Percentiles rank a stretch among this genome's conserved stretches.
phyloP scores from a whole-genome alignment of 2,797 vertebrate species.

The Moxostoma hubbsi region DNA sequence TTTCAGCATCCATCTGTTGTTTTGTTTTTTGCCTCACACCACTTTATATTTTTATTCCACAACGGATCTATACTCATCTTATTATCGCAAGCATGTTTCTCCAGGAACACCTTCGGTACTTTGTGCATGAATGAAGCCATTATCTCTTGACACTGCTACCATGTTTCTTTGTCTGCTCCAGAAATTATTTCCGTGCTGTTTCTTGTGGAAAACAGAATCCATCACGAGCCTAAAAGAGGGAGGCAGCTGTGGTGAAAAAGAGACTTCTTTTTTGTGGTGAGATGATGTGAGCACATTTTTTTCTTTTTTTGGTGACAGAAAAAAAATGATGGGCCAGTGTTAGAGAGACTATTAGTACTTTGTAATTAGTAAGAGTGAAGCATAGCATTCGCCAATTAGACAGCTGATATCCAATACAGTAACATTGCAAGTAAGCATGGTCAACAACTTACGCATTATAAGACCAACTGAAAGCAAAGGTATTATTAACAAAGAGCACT shows the following conservation, averaged over 20 bases:
- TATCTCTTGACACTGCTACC: conserved; percentile 1
- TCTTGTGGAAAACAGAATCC: conserved; percentile 15
- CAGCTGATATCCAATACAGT: conserved; percentile 50
- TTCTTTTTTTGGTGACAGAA: conserved; percentile 20
- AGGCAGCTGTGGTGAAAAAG: not conserved
- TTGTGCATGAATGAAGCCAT: not conserved
- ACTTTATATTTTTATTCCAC: not conserved
- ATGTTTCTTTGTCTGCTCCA: conserved; percentile 16
- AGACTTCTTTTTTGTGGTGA: not conserved
- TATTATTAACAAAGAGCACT: conserved; percentile 7
- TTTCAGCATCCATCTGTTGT: not conserved
- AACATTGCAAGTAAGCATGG: conserved; percentile 40
- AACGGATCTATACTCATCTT: not conserved
- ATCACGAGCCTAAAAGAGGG: conserved; percentile 6
- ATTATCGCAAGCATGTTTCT: not conserved
- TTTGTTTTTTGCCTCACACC: not conserved
- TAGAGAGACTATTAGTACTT: conserved; percentile 52
- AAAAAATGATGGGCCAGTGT: conserved; percentile 25
- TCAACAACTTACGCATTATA: conserved; percentile 43
- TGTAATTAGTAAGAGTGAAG: conserved; percentile 58
- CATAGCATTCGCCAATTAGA: conserved; percentile 46
- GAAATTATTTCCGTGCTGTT: conserved; percentile 20
- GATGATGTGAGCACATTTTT: conserved; percentile 24
- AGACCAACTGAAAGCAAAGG: conserved; percentile 14
- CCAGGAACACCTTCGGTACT: not conserved